A percentile compares a stretch with the other conserved stretches of the same genome.
These are phyloP conservation scores for Tipula vernalis DNA, from an alignment of 2,888 invertebrate genomes.

Conservation along the genomic window DNA sequence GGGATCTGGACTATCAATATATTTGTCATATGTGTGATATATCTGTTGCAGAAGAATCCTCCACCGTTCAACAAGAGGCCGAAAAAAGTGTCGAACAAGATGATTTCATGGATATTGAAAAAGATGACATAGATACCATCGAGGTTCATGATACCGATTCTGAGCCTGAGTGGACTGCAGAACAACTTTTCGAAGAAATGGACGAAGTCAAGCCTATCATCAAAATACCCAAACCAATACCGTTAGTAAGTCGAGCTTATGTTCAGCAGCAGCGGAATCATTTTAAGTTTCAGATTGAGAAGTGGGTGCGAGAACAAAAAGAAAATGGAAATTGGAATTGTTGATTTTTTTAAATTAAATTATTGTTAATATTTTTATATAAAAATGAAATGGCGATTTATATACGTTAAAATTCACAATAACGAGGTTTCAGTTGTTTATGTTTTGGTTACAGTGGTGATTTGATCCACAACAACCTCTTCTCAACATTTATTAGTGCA, in stretches of 20 bases:
- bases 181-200: not conserved
- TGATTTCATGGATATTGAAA: not conserved
- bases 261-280: not conserved
- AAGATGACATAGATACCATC: not conserved
- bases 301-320: not conserved
- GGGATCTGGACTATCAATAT: not conserved
- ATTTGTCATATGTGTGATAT: not conserved
- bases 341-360: not conserved
- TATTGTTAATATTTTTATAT: not conserved
- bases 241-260: not conserved
- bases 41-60: not conserved
- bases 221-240: not conserved
- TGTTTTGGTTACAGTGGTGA: not conserved
- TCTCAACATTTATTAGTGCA: too few relatives aligned
- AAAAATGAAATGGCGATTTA: not conserved
- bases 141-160: not conserved
- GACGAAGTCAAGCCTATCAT: not conserved
- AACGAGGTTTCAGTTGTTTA: not conserved
- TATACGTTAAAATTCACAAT: not conserved
- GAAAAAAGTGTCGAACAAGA: not conserved
- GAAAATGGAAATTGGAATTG: not conserved
- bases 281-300: not conserved
- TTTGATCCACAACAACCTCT: too few relatives aligned
- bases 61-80: not conserved
- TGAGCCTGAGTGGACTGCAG: not conserved